Evolutionary conservation across 2,888 invertebrate species (phyloP), one percentile per base, ranked within the genome.

Genomic region (Callimorpha dominula): DNA sequence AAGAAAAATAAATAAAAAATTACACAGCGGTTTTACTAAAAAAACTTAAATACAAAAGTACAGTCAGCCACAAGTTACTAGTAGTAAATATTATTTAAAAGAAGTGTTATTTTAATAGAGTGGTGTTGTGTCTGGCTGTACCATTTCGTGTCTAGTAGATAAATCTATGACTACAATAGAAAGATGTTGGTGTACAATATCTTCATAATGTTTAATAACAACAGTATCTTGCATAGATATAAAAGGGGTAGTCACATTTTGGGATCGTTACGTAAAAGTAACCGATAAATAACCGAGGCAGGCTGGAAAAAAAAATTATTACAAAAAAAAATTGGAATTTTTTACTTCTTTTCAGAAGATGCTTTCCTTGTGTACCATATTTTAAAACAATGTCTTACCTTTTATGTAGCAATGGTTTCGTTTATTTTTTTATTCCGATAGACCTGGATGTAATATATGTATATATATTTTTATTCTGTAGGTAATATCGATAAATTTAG

Each of bases 91-190:
- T 40, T 66, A 17, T 50, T 65, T 1, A n/a, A 63, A n/a, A n/a
- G 42, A 3, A 15, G 7, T 54, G n/a, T 20, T 31, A 42, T 4
- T 9, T 64, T 42, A 40, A 73, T 71, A 49, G 14, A 20, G 46
- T 49, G 63, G 42, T 42, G 64, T 50, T 63, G 68, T 65, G 49
- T n/a, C 66, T n/a, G 71, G 69, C 50, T 77, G 75, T 74, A 68
- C 14, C 66, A 60, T 67, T 62, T 62, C 70, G 65, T 31, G 11
- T 31, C 68, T 75, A 63, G 6, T 78, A 74, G 20, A 65, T 65
- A 73, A 71, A 68, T 71, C 71, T 69, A 72, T 74, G 71, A 71
- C 71, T 67, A 72, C 82, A 80, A 83, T 81, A 80, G 68, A 81
- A 85, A 78, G 78, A 83, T 71, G 49, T 72, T 72, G 49, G 57